Evolutionary conservation across 2,113 vertebrate species (phyloP).

Genomic region (Desmodus rotundus): DNA sequence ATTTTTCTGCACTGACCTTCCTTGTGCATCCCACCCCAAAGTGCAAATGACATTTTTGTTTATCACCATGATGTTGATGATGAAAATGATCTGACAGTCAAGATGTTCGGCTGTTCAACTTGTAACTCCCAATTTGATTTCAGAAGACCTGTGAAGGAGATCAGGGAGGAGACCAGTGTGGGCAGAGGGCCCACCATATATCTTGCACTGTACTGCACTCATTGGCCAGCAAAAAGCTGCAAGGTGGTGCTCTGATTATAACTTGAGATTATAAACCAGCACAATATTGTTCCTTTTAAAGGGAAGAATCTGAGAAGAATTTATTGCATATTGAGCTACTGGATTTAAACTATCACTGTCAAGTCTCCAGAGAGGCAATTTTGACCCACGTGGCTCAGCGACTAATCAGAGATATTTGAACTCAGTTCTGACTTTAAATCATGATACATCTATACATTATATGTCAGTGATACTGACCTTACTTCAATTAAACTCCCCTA

Average conservation of each 20-base stretch:
- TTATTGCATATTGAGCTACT: constrained; percentile 5
- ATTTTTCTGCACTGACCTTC: neutral
- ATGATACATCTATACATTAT: neutral
- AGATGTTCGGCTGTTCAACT: neutral
- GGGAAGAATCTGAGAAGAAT: constrained; percentile 9
- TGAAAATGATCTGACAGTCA: neutral
- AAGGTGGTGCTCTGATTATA: neutral
- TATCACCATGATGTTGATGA: neutral
- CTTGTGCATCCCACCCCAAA: neutral
- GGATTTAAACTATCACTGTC: constrained; percentile 44
- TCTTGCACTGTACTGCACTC: neutral
- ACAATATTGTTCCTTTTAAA: constrained; percentile 36
- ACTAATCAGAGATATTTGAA: neutral
- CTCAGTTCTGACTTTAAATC: neutral
- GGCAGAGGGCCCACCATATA: neutral
- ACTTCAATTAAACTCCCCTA: neutral
- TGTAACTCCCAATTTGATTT: neutral
- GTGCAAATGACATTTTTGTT: constrained; percentile 5
- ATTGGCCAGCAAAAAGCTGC: neutral
- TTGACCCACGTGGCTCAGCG: neutral
- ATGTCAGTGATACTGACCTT: neutral
- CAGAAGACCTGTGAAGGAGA: neutral
- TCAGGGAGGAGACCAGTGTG: neutral
- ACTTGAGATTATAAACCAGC: constrained; percentile 48
- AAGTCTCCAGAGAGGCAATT: neutral